Conservation (phyloP, 2,888 invertebrate species). For the Sepioteuthis lessoniana region DNA sequence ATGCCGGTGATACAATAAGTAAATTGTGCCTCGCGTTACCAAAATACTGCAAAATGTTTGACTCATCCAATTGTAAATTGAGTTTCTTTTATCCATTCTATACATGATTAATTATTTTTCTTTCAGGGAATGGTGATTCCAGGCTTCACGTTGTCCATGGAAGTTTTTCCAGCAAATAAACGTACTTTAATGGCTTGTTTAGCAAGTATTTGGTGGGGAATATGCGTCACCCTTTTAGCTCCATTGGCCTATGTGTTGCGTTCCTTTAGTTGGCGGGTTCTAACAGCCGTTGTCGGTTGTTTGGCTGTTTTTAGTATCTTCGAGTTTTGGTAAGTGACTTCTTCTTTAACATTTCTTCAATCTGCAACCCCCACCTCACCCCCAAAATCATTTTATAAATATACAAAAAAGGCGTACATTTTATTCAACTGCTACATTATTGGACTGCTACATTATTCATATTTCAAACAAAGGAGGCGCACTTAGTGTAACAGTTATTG, state of each 20-base stretch:
- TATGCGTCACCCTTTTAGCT: constrained; percentile 58
- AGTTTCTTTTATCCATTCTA: too few species aligned
- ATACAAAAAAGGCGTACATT: background rate
- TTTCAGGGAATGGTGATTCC: constrained; percentile 53
- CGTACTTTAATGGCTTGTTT: constrained; percentile 58
- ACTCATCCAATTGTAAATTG: too few species aligned
- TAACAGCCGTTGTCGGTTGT: constrained; percentile 52
- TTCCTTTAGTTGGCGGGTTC: constrained; percentile 58
- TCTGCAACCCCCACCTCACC: background rate
- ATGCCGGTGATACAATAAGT: too few species aligned
- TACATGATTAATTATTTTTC: too few species aligned
- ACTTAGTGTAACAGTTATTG: too few species aligned
- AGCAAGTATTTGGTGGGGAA: constrained; percentile 59
- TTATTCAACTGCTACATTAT: too few species aligned
- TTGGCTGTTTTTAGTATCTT: background rate
- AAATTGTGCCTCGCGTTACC: too few species aligned
- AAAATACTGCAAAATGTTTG: too few species aligned
- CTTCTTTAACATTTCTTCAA: background rate
- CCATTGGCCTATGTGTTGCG: constrained; percentile 59
- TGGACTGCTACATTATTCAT: too few species aligned
- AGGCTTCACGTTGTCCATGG: constrained; percentile 53
- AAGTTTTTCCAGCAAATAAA: constrained; percentile 60
- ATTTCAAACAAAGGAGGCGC: too few species aligned
- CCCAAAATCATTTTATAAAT: background rate
- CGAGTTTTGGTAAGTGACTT: constrained; percentile 42